phyloP scores from a whole-genome alignment of 2,888 invertebrate genomes.

The Argyra leucocephala region DNA sequence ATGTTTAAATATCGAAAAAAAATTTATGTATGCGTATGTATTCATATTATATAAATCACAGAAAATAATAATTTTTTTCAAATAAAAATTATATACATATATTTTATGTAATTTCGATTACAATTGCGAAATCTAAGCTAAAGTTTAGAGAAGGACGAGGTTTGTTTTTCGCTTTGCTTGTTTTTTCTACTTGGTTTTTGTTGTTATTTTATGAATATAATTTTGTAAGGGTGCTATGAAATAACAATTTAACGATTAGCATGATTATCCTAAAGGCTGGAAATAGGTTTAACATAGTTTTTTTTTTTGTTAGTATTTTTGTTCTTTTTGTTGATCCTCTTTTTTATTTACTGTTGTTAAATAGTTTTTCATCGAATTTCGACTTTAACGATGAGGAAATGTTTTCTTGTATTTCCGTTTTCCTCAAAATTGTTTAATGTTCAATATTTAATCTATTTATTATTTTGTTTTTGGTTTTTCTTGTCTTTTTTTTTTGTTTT shows the following conservation, averaged over 20 bases:
- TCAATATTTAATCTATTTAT: too few species aligned
- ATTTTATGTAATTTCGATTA: too few species aligned
- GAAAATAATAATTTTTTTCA: too few species aligned
- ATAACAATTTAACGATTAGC: conserved; percentile 6
- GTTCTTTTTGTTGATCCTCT: background rate
- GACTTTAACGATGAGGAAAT: background rate
- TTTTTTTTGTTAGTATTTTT: background rate
- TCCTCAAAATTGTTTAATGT: too few species aligned
- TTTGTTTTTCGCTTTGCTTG: background rate
- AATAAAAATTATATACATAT: too few species aligned
- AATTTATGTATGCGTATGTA: too few species aligned
- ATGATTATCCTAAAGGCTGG: conserved; percentile 6
- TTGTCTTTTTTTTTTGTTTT: background rate
- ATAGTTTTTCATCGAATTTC: conserved; percentile 6
- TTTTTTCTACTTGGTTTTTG: background rate
- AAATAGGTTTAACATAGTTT: conserved; percentile 1
- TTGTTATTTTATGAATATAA: background rate
- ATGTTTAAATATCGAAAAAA: too few species aligned
- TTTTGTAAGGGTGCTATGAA: background rate
- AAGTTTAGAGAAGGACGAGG: too few species aligned
- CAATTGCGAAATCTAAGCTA: too few species aligned
- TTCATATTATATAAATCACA: too few species aligned
- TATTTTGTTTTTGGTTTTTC: too few species aligned
- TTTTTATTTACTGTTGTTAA: background rate
- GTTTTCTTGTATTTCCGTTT: background rate